These are phyloP conservation scores for Turritopsis rubra DNA, from an alignment of 30 jellyfish, hydroid and myxozoan genomes.

Conservation along the genomic window DNA sequence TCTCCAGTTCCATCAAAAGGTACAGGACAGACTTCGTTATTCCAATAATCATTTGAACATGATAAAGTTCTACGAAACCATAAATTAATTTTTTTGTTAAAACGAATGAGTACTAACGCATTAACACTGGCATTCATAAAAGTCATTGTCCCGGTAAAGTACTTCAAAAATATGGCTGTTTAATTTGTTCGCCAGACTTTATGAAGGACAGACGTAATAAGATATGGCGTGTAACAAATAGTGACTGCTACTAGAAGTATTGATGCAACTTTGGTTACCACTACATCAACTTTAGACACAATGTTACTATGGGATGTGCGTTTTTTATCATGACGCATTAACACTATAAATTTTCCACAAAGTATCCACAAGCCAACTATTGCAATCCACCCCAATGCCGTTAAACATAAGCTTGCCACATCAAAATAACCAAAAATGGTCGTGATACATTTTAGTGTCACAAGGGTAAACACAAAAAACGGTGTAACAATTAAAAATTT, in stretches of 20 bases:
- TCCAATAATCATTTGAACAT: too few relatives aligned
- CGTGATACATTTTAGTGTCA: neutral
- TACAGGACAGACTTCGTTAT: too few relatives aligned
- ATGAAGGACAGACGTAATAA: neutral
- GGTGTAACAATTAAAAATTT: neutral
- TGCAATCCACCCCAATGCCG: neutral
- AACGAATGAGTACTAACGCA: neutral
- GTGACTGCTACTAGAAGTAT: neutral
- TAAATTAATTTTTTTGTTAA: neutral
- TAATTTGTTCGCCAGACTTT: neutral
- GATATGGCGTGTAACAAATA: neutral
- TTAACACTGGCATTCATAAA: neutral
- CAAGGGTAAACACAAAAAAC: neutral
- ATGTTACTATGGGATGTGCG: neutral
- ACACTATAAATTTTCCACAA: neutral
- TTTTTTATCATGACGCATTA: neutral
- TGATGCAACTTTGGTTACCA: neutral
- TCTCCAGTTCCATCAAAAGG: too few relatives aligned
- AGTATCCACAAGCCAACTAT: neutral
- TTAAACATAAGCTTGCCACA: neutral
- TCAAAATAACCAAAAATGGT: neutral
- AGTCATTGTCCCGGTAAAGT: neutral
- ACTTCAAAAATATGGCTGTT: neutral
- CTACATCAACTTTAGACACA: neutral
- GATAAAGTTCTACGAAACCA: neutral